Conservation (phyloP, 2,797 vertebrate genomes). For the Pseudomugil tenellus region DNA sequence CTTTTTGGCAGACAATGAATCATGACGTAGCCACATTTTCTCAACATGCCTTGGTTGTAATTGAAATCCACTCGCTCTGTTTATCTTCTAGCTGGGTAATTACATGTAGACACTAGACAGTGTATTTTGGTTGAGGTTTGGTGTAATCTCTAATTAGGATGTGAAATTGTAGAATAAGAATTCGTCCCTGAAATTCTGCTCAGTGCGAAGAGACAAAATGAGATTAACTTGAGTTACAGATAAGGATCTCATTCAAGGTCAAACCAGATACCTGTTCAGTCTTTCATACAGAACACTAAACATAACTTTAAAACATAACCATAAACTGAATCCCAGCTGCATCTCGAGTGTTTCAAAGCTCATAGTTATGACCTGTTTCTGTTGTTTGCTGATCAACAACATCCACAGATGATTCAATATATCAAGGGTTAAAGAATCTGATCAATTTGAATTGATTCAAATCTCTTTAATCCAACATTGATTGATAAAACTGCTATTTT, state of each 20-base stretch:
- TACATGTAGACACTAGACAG: constrained; percentile 42
- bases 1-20: constrained; percentile 36
- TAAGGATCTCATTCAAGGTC: constrained; percentile 13
- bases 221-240: constrained; percentile 31
- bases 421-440: no score
- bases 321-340: constrained; percentile 25
- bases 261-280: constrained; percentile 17
- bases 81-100: constrained; percentile 44
- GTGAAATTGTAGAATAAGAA: constrained; percentile 33
- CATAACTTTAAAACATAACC: constrained; percentile 15
- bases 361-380: constrained; percentile 44
- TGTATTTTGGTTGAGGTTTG: constrained; percentile 46
- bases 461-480: no score
- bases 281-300: neutral
- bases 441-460: no score
- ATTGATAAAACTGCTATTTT: no score
- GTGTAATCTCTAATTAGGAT: constrained; percentile 57
- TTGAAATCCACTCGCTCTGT: constrained; percentile 33
- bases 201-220: neutral
- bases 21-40: neutral
- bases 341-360: constrained; percentile 31
- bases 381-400: constrained; percentile 10
- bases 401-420: constrained; percentile 25
- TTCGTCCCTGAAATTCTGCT: constrained; percentile 18
- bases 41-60: constrained; percentile 29